Evolutionary conservation across 2,797 vertebrate genomes (phyloP).

Genomic region (Poeciliopsis infans): DNA sequence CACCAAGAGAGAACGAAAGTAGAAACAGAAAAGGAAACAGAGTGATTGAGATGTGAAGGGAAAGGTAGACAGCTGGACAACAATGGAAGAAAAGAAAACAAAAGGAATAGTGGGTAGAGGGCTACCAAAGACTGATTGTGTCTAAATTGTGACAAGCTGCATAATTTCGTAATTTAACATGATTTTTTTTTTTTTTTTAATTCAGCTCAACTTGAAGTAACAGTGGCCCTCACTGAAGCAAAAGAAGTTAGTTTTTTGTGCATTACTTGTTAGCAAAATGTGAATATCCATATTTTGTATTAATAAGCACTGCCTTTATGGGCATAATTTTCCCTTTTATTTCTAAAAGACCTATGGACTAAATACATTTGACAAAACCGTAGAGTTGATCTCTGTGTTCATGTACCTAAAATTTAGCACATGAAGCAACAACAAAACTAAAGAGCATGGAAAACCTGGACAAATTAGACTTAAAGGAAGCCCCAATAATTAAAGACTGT

Average conservation of each 20-base stretch:
- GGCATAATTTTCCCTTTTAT: background rate
- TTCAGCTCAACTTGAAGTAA: background rate
- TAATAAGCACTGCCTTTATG: background rate
- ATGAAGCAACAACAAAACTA: background rate
- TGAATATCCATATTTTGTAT: background rate
- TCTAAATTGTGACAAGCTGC: background rate
- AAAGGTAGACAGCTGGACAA: conserved; percentile 9
- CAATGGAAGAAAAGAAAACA: conserved; percentile 3
- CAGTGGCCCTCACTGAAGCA: background rate
- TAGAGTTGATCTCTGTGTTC: background rate
- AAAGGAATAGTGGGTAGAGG: background rate
- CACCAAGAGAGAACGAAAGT: conserved; percentile 17
- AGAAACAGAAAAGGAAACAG: conserved; percentile 7
- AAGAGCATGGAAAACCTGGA: background rate
- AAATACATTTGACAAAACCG: background rate
- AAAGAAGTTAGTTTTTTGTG: background rate
- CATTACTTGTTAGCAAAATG: background rate
- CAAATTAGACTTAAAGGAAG: background rate
- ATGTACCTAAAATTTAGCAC: background rate
- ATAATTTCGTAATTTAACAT: background rate
- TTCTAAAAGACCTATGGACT: background rate
- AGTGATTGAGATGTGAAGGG: conserved; percentile 1
- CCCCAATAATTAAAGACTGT: background rate
- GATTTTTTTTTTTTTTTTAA: background rate
- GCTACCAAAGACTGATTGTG: background rate